Percentiles rank a stretch among this genome's conserved stretches.
Conservation (phyloP, 1,140 invertebrate genomes). For the Bombus polaris region DNA sequence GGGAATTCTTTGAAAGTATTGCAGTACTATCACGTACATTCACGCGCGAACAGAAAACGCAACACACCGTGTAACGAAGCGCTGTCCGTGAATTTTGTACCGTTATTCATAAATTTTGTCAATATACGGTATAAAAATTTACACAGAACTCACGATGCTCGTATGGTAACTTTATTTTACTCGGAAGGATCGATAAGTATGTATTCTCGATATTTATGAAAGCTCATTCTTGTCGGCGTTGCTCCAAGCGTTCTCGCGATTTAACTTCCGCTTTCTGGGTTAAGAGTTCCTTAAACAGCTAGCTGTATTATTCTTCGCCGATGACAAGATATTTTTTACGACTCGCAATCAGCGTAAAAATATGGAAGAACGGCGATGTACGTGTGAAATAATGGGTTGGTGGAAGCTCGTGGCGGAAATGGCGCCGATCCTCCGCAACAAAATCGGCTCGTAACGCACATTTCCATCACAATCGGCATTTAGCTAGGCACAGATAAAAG, state of each 20-base stretch:
- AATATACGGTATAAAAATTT: background rate
- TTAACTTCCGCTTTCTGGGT: constrained; percentile 13
- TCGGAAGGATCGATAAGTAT: background rate
- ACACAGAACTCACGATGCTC: background rate
- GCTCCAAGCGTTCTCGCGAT: background rate
- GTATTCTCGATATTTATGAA: background rate
- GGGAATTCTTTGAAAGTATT: background rate
- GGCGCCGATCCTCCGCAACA: background rate
- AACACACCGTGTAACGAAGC: background rate
- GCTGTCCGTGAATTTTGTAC: background rate
- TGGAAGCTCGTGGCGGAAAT: background rate
- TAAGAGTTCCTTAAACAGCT: constrained; percentile 22
- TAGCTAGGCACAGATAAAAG: background rate
- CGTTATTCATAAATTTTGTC: background rate
- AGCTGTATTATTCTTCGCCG: background rate
- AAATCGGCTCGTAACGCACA: background rate
- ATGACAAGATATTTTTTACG: background rate
- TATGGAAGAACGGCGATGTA: no score
- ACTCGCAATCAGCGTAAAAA: background rate
- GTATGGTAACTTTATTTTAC: background rate
- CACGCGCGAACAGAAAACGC: background rate
- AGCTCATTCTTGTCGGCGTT: background rate
- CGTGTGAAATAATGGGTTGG: no score
- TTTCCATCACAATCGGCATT: constrained; percentile 31
- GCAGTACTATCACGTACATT: background rate